phyloP scores from a whole-genome alignment of 2,797 vertebrate species.

The Sebastes hopkinsi region DNA sequence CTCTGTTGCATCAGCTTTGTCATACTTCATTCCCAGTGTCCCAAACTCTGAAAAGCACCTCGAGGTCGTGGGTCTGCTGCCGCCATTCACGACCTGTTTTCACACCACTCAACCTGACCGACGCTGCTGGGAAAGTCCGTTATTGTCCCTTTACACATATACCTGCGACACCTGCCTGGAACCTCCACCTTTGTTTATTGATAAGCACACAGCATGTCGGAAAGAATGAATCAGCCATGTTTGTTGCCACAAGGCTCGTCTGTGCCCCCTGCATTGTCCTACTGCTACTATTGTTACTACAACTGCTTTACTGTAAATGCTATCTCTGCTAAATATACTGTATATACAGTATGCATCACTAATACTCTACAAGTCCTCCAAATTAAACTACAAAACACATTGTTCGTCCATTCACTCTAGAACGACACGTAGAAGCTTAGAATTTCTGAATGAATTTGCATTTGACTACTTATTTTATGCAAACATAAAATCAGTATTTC shows the following conservation, averaged over 20 bases:
- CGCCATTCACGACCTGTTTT: slow-evolving; percentile 83
- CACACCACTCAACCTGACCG: slow-evolving; percentile 76
- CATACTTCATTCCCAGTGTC: slow-evolving; percentile 68
- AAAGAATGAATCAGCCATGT: slow-evolving; percentile 4
- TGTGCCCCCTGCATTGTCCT: neutral
- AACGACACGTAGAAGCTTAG: neutral
- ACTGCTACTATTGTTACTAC: neutral
- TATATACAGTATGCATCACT: neutral
- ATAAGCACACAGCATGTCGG: slow-evolving; percentile 40
- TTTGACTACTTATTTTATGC: neutral
- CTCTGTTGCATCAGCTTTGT: slow-evolving; percentile 83
- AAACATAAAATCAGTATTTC: neutral
- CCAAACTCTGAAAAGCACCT: slow-evolving; percentile 61
- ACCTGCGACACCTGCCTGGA: slow-evolving; percentile 70
- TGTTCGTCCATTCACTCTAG: neutral
- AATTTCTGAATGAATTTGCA: neutral
- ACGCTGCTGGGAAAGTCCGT: slow-evolving; percentile 59
- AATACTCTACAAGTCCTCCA: neutral
- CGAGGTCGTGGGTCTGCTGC: slow-evolving; percentile 74
- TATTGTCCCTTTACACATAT: slow-evolving; percentile 70
- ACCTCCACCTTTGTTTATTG: slow-evolving; percentile 34
- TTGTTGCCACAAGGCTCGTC: neutral
- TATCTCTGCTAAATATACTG: neutral
- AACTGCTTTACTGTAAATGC: neutral
- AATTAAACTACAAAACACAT: neutral